These are phyloP conservation scores for Heliocidaris erythrogramma DNA, from an alignment of 35 echinoderm and acorn worm genomes.

Conservation along the genomic window DNA sequence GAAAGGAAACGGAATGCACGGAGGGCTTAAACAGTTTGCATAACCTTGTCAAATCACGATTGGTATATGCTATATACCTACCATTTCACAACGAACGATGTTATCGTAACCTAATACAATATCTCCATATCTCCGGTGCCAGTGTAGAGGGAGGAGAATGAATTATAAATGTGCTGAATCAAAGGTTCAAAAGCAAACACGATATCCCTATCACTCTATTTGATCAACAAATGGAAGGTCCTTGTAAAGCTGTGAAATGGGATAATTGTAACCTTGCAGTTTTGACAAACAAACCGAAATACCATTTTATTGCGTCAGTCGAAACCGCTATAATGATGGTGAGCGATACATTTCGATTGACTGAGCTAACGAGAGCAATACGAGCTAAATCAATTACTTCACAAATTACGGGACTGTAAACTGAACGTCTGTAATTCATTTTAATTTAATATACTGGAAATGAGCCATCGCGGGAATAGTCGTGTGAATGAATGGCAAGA, in stretches of 20 bases:
- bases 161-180: neutral
- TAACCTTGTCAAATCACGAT: neutral
- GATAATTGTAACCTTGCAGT: slow-evolving; percentile 8
- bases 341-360: neutral
- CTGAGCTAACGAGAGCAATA: neutral
- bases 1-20: neutral
- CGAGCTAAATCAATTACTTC: neutral
- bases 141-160: neutral
- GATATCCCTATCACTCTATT: neutral
- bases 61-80: neutral
- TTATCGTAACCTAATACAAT: neutral
- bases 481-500: neutral
- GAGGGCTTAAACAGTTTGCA: neutral
- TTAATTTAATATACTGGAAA: neutral
- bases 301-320: neutral
- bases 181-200: slow-evolving; percentile 17
- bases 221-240: slow-evolving; percentile 24
- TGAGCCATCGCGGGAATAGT: neutral
- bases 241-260: slow-evolving; percentile 34
- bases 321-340: neutral
- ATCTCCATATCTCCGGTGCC: neutral
- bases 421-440: neutral
- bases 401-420: neutral
- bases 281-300: slow-evolving; percentile 11
- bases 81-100: neutral